Evolutionary conservation across 2,888 invertebrate species (phyloP), one percentile per base, ranked within the genome.

Genomic region (Drosophila buzzatii): DNA sequence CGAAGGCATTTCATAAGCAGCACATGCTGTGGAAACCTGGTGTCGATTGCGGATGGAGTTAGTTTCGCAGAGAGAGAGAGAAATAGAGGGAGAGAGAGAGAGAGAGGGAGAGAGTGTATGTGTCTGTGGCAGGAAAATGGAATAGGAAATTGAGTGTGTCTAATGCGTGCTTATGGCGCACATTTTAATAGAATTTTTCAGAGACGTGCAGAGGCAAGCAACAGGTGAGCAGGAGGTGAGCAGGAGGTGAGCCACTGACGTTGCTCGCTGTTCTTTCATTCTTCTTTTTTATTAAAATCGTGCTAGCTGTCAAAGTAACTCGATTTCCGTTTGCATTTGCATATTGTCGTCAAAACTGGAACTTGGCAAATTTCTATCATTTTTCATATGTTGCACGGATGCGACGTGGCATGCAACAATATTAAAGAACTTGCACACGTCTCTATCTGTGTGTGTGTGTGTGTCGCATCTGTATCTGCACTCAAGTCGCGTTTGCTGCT

Each of bases 61-160:
- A 55, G 53, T 27, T 55, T 16, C 41, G n/a, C 14, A 14, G 37
- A 14, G 9, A 9, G 33, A 33, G 9, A 9, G 9, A 33, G 37
- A 14, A 16, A 37, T 14, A 14, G 16, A 2, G 37, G 2, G 16
- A 14, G 16, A 14, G 5, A 12, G 0, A 12, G 5, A 12, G 0
- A 10, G 35, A 6, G 12, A 20, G 23, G 6, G 51, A 6, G 12
- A 18, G 23, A 5, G 9, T 53, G 23, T n/a, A 5, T 52, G 52
- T 37, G 37, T 39, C 27, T 8, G 8, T 9, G 16, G 27, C 51
- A 57, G 67, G 45, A 77, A 85, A 85, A 85, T 82, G 86, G 73
- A 73, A 85, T 80, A 90, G 85, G 83, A 85, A 85, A 85, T 90
- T 90, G 85, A 90, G 89, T 78, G 90, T 90, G 86, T 89, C 77